Evolutionary conservation across 2,797 vertebrate genomes (phyloP), one percentile per base, ranked within the genome.

Genomic region (Menidia menidia): DNA sequence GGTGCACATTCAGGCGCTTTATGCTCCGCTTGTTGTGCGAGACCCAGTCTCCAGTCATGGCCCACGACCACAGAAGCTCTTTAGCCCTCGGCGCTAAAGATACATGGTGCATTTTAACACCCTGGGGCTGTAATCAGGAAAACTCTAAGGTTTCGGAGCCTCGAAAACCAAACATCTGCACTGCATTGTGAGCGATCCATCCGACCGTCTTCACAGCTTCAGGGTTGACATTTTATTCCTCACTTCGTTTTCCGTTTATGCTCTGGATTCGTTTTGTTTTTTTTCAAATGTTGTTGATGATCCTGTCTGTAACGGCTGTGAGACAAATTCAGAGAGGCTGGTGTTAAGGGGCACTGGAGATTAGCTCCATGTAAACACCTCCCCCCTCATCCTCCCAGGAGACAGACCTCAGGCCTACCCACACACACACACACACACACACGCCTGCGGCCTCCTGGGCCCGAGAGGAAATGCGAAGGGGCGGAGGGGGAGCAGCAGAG

Each of bases 341-440:
- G 72, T 84, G 88, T 89, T 88, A 84, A 92, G 89, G 89, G 91
- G 81, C 92, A 88, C 88, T 53, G 68, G 92, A 93, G 93, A 92
- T 82, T 73, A 78, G 80, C 83, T 77, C 82, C 83, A 71, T 78
- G 90, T 94, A 94, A 94, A 95, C 94, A 95, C 92, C 93, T 89
- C 87, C 87, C 87, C 83, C 75, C 80, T 88, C 84, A 78, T 85
- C 86, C 81, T 90, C 90, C 85, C 81, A 8, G 32, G 89, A 82
- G 90, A 76, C 47, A 41, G n/a, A 77, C 77, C 85, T 80, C 53
- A 39, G 77, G 88, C 25, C 25, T 25, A 25, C 25, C 25, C 25
- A 25, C 25, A 25, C 25, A 25, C 25, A 25, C 25, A 25, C 25
- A 25, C 25, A 25, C 25, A 25, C 54, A 74, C 86, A 83, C 87